Percentiles rank a stretch among this genome's conserved stretches.
These are phyloP conservation scores for Danio aesculapii DNA, from an alignment of 2,797 vertebrate genomes.

Conservation along the genomic window DNA sequence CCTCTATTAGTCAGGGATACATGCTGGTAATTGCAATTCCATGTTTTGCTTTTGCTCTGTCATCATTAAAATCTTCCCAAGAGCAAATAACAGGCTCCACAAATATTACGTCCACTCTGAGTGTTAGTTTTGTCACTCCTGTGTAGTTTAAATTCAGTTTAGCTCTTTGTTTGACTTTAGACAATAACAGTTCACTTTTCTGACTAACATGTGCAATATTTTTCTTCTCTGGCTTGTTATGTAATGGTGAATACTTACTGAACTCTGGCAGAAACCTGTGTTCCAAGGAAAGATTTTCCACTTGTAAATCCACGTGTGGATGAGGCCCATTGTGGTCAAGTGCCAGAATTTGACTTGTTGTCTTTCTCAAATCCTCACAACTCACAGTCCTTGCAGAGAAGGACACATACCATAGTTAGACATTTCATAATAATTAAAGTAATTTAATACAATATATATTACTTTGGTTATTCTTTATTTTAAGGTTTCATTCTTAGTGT, in stretches of 20 bases:
- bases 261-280: conserved; percentile 41
- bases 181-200: conserved; percentile 12
- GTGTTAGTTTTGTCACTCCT: conserved; percentile 28
- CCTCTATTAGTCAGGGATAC: conserved; percentile 28
- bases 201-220: conserved; percentile 40
- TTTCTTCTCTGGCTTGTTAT: conserved; percentile 49
- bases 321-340: conserved; percentile 41
- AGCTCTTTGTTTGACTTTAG: not conserved
- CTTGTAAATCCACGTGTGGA: conserved; percentile 57
- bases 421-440: not conserved
- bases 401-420: not conserved
- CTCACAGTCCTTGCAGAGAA: conserved; percentile 4
- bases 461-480: too few species aligned
- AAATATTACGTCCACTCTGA: not conserved
- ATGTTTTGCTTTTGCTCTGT: conserved; percentile 46
- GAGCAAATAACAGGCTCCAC: conserved; percentile 40
- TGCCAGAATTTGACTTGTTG: conserved; percentile 40
- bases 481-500: too few species aligned
- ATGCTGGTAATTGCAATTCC: conserved; percentile 42
- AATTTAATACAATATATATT: too few species aligned
- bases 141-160: conserved; percentile 22
- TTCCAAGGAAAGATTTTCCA: conserved; percentile 58
- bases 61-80: conserved; percentile 8
- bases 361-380: conserved; percentile 18
- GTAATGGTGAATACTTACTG: conserved; percentile 49